Base-by-base conservation (phyloP, 2,113 vertebrate species). In the Onychostruthus taczanowskii region DNA sequence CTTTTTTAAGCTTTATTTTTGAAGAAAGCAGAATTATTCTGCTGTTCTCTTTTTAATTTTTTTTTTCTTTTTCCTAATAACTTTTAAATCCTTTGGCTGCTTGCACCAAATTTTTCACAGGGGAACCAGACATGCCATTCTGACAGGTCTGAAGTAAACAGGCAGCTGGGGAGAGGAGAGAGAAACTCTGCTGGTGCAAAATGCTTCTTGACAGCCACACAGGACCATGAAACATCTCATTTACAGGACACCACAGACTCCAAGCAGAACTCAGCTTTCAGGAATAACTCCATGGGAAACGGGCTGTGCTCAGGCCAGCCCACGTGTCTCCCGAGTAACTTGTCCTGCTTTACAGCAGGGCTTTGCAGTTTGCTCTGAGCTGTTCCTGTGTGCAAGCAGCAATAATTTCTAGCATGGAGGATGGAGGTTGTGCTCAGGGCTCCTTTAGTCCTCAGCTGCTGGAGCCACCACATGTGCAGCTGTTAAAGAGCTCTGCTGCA, bases 1-100 rank as follows among this genome's bases (percentile, higher is more conserved):
- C 93, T 96, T 93, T 94, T 88, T 92, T 39, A 93, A 94, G 90
- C 94, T 93, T 88, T 70, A 72, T 90, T 97, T 94, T 94, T 12
- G 22, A 90, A 84, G 61, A 61, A 93, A 94, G 59, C 43, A 47
- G 68, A 93, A 89, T 95, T 93, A 90, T 72, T 53, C 49, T 2
- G 2, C 76, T 39, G 47, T 77, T 86, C 23, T 64, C 6, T 19
- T 4, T 56, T 31, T 11, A 26, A 17, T 8, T 12, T 66, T 27
- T 35, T 50, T 46, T 28, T 59, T 12, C 16, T 55, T 47, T 6
- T 0, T 4, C 44, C 37, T 89, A 94, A 87, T 94, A 90, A 78
- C 72, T 93, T 90, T 72, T 63, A 94, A 96, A 94, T 96, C 84
- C 86, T 84, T 89, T 84, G 61, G 39, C 93, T 96, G 64, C 87